Base-by-base conservation (phyloP, 2,797 vertebrate species). In the Ceyx erithaca region DNA sequence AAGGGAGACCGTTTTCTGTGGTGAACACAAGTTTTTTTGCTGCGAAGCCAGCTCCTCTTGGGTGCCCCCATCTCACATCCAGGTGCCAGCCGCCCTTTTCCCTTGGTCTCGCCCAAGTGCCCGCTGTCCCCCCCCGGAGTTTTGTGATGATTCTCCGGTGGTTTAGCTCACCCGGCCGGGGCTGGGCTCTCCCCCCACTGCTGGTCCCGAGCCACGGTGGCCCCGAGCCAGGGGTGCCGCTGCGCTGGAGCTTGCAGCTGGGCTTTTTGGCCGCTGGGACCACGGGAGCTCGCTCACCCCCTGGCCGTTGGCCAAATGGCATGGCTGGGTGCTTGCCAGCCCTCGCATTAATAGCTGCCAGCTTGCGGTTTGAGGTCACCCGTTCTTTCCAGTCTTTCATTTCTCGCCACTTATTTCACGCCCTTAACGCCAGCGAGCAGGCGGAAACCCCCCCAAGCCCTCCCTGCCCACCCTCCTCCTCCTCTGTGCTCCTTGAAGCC, bases 331-430 rank as follows among this genome's bases (percentile, higher is more conserved):
- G 67, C 58, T 84, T 75, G 94, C 95, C 94, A 96, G 80, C 8
- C 0, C 57, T 78, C 3, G 67, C 90, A 71, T 94, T 92, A 91
- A 84, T 64, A 86, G 92, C 86, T 88, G 92, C 90, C 90, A 92
- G 81, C 89, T 63, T 64, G 92, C 12, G 80, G 89, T 78, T 91
- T 95, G 94, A 92, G 95, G 90, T 93, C 94, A 92, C 86, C 43
- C 80, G 63, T 90, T 92, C 92, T 96, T 94, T 93, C 94, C 92
- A 94, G 77, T 86, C 73, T 35, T 90, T 93, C 86, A 84, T 92
- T 93, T 66, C 86, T 66, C 58, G 0, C 19, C 31, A 70, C 77
- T 93, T 28, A 62, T 26, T 83, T 70, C 52, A 12, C 12, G 48
- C 57, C 64, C 23, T n/a, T 17, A 52, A 23, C 1, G 15, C 33